phyloP scores from a whole-genome alignment of 2,797 vertebrate species.

The Gymnocypris eckloni region DNA sequence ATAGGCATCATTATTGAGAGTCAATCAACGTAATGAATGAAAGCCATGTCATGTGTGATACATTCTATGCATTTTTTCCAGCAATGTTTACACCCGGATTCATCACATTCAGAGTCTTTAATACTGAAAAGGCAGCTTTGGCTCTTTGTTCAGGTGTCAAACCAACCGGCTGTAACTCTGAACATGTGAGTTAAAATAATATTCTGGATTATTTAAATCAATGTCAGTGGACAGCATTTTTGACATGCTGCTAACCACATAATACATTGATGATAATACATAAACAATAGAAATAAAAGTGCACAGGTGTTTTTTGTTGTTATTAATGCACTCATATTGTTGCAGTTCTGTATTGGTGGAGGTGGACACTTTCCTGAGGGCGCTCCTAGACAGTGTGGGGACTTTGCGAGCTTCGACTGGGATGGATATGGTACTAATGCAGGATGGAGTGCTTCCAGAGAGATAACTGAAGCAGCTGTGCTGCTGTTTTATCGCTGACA shows the following conservation, averaged over 20 bases:
- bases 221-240: not conserved
- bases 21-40: not conserved
- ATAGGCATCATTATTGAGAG: not conserved
- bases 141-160: constrained; percentile 77
- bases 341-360: constrained; percentile 67
- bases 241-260: not conserved
- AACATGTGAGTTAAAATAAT: constrained; percentile 68
- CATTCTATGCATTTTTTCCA: constrained; percentile 51
- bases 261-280: not conserved
- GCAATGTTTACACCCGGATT: constrained; percentile 70
- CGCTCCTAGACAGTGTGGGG: constrained; percentile 59
- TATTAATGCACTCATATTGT: not conserved
- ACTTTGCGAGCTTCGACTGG: constrained; percentile 67
- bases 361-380: constrained; percentile 66
- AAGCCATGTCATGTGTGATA: not conserved
- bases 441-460: constrained; percentile 59
- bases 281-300: not conserved
- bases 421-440: constrained; percentile 63
- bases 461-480: constrained; percentile 71
- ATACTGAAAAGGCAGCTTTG: constrained; percentile 68
- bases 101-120: constrained; percentile 76
- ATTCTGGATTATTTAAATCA: not conserved
- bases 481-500: constrained; percentile 65
- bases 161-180: constrained; percentile 69
- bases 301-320: not conserved